Evolutionary conservation across 2,797 vertebrate species (phyloP).

Genomic region (Gymnothorax reevesii): DNA sequence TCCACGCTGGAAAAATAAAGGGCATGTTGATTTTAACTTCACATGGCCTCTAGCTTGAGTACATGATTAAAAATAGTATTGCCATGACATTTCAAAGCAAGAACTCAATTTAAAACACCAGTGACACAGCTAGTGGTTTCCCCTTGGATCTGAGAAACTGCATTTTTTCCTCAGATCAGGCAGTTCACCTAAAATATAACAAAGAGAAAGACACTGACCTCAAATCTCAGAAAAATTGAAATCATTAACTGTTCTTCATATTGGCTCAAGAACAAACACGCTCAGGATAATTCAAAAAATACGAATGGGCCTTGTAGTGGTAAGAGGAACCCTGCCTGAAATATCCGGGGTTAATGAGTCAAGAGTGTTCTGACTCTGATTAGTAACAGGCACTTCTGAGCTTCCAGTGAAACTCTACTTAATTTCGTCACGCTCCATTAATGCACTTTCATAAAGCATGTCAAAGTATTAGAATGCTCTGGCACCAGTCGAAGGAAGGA

Average conservation of each 20-base stretch:
- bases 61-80: background rate
- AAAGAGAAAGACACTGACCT: background rate
- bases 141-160: background rate
- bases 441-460: background rate
- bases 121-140: background rate
- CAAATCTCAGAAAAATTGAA: background rate
- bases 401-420: background rate
- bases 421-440: background rate
- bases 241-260: background rate
- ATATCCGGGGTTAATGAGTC: background rate
- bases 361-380: background rate
- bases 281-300: background rate
- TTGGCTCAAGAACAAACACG: background rate
- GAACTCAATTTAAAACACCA: background rate
- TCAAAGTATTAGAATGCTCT: background rate
- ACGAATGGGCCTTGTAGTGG: background rate
- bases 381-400: background rate
- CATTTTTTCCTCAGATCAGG: background rate
- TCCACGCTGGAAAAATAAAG: background rate
- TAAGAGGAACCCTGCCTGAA: background rate
- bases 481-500: background rate
- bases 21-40: background rate
- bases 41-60: background rate
- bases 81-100: background rate
- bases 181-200: background rate